Conservation (phyloP, 2,888 invertebrate species). For the Drosophila mimetica region DNA sequence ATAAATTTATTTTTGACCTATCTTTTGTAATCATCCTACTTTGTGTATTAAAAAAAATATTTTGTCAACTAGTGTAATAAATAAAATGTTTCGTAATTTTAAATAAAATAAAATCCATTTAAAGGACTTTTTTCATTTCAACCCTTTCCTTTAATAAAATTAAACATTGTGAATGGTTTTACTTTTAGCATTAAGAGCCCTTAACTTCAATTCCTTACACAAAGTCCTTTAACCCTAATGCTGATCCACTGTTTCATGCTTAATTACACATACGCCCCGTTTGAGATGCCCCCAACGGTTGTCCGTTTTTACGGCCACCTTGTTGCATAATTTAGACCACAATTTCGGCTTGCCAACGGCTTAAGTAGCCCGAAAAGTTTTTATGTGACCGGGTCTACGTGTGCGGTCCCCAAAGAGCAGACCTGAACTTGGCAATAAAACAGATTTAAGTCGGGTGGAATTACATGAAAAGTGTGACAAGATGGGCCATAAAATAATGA, state of each 20-base stretch:
- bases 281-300: constrained; percentile 55
- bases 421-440: constrained; percentile 63
- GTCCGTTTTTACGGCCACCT: constrained; percentile 62
- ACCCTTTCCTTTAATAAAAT: neutral
- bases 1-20: no score
- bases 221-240: constrained; percentile 6
- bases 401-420: constrained; percentile 38
- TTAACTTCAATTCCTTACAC: neutral
- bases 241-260: constrained; percentile 51
- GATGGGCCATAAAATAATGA: constrained; percentile 62
- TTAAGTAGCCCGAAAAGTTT: constrained; percentile 73
- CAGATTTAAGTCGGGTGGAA: constrained; percentile 67
- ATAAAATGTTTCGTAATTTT: no score
- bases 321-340: constrained; percentile 69
- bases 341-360: constrained; percentile 56
- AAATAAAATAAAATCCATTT: no score
- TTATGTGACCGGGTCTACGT: constrained; percentile 55
- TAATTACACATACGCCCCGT: constrained; percentile 72
- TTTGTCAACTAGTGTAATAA: no score
- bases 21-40: no score
- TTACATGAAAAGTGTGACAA: constrained; percentile 52
- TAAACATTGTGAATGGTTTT: neutral
- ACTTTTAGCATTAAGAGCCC: neutral
- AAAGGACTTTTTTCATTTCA: neutral
- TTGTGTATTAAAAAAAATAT: no score